Evolutionary conservation across 2,797 vertebrate species (phyloP).

Genomic region (Propithecus deckenii): DNA sequence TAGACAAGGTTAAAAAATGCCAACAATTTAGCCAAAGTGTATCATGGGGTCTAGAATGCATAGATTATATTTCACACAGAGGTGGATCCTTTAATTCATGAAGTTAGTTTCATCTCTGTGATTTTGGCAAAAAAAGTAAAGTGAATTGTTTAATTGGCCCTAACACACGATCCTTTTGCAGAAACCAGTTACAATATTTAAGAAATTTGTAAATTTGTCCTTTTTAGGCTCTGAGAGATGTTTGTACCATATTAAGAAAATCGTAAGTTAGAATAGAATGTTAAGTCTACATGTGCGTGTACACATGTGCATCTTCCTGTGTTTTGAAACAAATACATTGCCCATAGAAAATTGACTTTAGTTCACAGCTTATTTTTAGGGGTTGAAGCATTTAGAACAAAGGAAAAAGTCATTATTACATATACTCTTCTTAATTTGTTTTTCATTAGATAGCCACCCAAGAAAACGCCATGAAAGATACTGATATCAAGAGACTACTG

Average conservation of each 20-base stretch:
- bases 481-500: conserved; percentile 90
- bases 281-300: neutral
- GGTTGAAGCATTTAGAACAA: neutral
- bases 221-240: neutral
- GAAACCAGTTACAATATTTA: conserved; percentile 31
- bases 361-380: neutral
- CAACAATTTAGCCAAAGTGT: neutral
- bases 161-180: neutral
- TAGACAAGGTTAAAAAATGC: neutral
- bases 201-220: neutral
- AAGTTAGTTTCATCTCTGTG: neutral
- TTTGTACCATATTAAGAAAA: neutral
- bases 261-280: neutral
- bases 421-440: conserved; percentile 52
- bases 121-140: neutral
- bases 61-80: neutral
- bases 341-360: conserved; percentile 9
- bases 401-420: conserved; percentile 18
- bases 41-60: neutral
- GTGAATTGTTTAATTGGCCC: neutral
- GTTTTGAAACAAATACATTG: conserved; percentile 31
- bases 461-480: conserved; percentile 90
- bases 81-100: neutral
- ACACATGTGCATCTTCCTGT: neutral
- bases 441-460: conserved; percentile 59